A percentile compares a stretch with the other conserved stretches of the same genome.
Evolutionary conservation across 2,888 invertebrate genomes (phyloP).

Genomic region (Celastrina argiolus): DNA sequence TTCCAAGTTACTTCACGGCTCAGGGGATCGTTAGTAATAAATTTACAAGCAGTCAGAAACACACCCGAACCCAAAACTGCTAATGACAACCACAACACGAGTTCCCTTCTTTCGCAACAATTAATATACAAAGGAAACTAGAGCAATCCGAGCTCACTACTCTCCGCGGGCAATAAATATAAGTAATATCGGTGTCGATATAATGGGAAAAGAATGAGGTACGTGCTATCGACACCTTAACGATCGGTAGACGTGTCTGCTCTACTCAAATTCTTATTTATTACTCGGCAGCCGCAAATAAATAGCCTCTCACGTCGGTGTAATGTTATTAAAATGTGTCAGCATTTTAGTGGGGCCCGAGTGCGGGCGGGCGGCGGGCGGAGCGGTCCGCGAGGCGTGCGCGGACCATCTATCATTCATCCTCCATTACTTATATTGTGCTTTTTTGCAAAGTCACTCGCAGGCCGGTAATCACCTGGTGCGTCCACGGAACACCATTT

Average conservation of each 20-base stretch:
- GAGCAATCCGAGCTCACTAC: background rate
- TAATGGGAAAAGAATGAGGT: conserved; percentile 64
- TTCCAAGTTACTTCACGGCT: conserved; percentile 46
- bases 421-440: conserved; percentile 79
- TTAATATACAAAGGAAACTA: conserved; percentile 26
- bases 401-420: conserved; percentile 73
- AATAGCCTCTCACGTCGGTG: conserved; percentile 71
- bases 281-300: conserved; percentile 67
- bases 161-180: conserved; percentile 34
- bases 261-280: conserved; percentile 72
- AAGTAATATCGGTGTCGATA: conserved; percentile 38
- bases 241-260: conserved; percentile 62
- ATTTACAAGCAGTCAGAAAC: conserved; percentile 63
- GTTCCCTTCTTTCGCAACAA: conserved; percentile 6
- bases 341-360: conserved; percentile 64
- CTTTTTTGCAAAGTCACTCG: conserved; percentile 76
- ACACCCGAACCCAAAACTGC: conserved; percentile 38
- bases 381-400: conserved; percentile 43
- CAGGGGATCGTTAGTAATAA: conserved; percentile 63
- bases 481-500: conserved; percentile 72
- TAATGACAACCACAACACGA: conserved; percentile 10
- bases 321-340: conserved; percentile 78
- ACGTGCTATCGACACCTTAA: conserved; percentile 61
- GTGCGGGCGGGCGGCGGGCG: conserved; percentile 47
- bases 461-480: conserved; percentile 78